Percentiles rank a stretch among this genome's conserved stretches.
phyloP scores from a whole-genome alignment of 2,797 vertebrate species.

The Basileuterus tristriatus region DNA sequence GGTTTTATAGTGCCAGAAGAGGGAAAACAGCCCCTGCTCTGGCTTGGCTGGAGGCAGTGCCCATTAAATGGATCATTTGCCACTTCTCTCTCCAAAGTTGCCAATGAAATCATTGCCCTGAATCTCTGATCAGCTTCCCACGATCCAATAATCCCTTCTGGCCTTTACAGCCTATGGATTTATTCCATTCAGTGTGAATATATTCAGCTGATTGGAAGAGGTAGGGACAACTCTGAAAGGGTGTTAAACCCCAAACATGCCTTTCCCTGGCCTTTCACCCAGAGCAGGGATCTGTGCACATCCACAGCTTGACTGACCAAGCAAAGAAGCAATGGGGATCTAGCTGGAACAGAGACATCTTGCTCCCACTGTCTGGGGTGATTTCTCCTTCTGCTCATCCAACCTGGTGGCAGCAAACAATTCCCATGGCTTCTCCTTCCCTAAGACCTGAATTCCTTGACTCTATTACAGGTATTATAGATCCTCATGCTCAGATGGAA shows the following conservation, averaged over 20 bases:
- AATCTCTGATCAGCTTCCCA: not conserved
- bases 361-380: not conserved
- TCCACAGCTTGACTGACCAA: not conserved
- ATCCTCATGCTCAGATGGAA: not conserved
- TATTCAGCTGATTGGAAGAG: not conserved
- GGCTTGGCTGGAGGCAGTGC: not conserved
- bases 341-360: not conserved
- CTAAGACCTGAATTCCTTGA: not conserved
- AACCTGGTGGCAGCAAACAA: not conserved
- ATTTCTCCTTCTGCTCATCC: not conserved
- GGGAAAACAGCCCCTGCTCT: not conserved
- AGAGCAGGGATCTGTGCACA: not conserved
- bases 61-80: not conserved
- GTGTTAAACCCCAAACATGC: rapidly evolving
- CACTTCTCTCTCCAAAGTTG: not conserved
- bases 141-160: not conserved
- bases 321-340: not conserved
- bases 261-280: not conserved
- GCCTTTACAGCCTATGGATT: not conserved
- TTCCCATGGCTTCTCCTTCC: not conserved
- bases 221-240: not conserved
- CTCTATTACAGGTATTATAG: rapidly evolving
- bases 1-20: not conserved
- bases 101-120: not conserved
- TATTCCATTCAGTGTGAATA: not conserved